Evolutionary conservation across 2,113 vertebrate species (phyloP).

Genomic region (Lycocorax pyrrhopterus): DNA sequence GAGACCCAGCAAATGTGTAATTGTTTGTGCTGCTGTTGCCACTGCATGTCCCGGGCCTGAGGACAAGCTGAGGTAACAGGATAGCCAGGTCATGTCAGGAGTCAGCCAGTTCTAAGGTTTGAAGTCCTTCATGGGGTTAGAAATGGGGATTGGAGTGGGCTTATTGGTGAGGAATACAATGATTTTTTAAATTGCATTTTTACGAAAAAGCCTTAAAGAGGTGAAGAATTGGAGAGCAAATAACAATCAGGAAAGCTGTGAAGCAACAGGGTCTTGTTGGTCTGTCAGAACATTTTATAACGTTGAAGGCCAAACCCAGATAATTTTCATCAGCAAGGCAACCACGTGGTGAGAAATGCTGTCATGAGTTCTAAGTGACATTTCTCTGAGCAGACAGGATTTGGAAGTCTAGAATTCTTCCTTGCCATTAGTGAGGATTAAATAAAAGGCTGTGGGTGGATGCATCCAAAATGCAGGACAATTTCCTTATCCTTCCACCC

Average conservation of each 20-base stretch:
- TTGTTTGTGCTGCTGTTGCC: neutral
- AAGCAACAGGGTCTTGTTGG: neutral
- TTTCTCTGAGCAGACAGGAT: neutral
- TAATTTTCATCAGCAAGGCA: neutral
- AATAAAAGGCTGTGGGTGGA: neutral
- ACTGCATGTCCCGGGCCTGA: neutral
- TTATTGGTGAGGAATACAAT: neutral
- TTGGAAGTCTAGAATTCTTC: neutral
- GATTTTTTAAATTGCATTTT: neutral
- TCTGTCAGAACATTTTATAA: neutral
- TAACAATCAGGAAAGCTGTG: neutral
- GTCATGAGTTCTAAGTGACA: neutral
- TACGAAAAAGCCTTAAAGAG: neutral
- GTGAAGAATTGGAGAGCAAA: neutral
- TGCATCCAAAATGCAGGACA: neutral
- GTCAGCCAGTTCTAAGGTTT: neutral
- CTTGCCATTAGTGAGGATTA: neutral
- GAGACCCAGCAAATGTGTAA: neutral
- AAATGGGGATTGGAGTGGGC: neutral
- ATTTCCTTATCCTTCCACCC: neutral
- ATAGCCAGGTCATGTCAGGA: neutral
- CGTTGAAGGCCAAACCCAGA: neutral
- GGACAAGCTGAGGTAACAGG: neutral
- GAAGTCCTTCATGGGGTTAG: neutral
- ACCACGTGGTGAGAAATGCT: neutral